These are phyloP conservation scores for Hydrozoanthus tunicans DNA, from an alignment of 64 coral and sea anemone species.

Conservation along the genomic window DNA sequence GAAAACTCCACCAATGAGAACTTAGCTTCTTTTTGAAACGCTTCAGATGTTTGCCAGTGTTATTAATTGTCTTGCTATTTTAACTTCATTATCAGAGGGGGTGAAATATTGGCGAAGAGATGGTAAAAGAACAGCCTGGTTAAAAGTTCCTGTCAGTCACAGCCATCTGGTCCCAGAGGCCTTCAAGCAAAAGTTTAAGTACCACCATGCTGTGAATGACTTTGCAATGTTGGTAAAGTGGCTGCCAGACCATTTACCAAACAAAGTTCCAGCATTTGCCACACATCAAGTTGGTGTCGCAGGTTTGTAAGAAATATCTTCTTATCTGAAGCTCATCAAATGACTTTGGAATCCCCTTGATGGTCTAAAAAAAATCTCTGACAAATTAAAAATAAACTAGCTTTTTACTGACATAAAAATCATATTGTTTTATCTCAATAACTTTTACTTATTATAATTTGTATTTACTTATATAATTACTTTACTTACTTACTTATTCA, in stretches of 20 bases:
- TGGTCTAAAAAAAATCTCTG: no score
- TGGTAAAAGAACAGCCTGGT: slow-evolving; percentile 72
- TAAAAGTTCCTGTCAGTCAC: slow-evolving; percentile 72
- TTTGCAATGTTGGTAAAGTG: slow-evolving; percentile 84
- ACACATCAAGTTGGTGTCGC: slow-evolving; percentile 90
- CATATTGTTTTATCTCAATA: no score
- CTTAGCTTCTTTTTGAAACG: no score
- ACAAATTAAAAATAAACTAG: no score
- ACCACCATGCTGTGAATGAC: slow-evolving; percentile 72
- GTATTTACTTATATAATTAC: no score
- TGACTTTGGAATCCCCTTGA: not conserved
- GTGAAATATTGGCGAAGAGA: slow-evolving; percentile 71
- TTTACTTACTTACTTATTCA: no score
- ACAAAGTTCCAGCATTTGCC: slow-evolving; percentile 82
- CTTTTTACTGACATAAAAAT: no score
- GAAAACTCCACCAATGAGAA: no score
- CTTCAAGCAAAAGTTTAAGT: slow-evolving; percentile 77
- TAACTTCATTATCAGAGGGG: slow-evolving; percentile 31
- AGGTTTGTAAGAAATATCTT: slow-evolving; percentile 24
- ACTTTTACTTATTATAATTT: no score
- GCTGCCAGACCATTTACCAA: slow-evolving; percentile 65
- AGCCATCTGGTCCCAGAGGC: slow-evolving; percentile 79
- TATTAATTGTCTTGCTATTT: not conserved
- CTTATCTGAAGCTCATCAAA: not conserved
- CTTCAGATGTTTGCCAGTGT: not conserved